These are phyloP conservation scores for Gavia stellata DNA, from an alignment of 2,113 vertebrate species.

Conservation along the genomic window DNA sequence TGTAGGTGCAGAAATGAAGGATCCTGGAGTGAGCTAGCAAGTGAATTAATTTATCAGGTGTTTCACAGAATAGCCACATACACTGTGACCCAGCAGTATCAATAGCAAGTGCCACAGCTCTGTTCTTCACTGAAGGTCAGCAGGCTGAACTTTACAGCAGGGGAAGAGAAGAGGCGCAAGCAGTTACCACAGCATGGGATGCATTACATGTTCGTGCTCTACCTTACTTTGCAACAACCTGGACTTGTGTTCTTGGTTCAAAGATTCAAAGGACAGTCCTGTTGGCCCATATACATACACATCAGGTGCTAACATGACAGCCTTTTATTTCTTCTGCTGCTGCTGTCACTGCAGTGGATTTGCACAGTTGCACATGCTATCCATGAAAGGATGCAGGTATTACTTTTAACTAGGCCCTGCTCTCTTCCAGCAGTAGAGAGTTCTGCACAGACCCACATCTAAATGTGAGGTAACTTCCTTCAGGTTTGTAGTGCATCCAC, in stretches of 20 bases:
- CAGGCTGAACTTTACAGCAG: not conserved
- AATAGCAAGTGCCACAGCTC: not conserved
- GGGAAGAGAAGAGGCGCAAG: not conserved
- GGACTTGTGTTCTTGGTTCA: not conserved
- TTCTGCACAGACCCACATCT: not conserved
- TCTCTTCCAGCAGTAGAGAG: not conserved
- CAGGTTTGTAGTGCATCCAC: not conserved
- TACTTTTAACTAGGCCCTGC: not conserved
- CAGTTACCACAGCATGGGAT: not conserved
- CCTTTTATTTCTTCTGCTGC: not conserved
- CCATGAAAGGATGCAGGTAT: not conserved
- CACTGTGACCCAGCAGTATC: not conserved
- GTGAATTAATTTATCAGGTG: not conserved
- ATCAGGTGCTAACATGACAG: not conserved
- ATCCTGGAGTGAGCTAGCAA: not conserved
- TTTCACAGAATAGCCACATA: not conserved
- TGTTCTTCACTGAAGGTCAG: not conserved
- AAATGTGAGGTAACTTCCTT: not conserved
- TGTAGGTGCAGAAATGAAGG: not conserved
- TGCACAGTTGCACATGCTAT: not conserved
- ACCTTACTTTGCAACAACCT: not conserved
- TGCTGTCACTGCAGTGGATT: not conserved
- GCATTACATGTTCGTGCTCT: accelerated
- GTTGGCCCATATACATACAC: not conserved
- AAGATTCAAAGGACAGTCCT: not conserved